phyloP scores from a whole-genome alignment of 1,140 invertebrate genomes.

The Euura saliciscinereae region DNA sequence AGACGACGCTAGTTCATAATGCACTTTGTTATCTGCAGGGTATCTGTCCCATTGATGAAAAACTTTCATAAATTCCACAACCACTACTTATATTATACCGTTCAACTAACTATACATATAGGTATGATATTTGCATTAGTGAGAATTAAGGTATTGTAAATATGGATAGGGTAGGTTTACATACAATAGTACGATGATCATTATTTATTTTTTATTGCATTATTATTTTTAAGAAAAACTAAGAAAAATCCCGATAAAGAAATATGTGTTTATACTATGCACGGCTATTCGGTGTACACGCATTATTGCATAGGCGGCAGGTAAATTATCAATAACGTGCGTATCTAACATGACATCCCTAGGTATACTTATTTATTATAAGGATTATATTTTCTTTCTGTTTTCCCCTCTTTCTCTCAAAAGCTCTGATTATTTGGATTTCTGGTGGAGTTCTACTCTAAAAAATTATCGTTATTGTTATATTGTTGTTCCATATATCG shows the following conservation, averaged over 20 bases:
- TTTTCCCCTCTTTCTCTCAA: too few species aligned
- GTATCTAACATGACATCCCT: neutral
- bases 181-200: constrained; percentile 1
- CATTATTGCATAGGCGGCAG: neutral
- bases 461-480: too few species aligned
- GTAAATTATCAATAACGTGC: too few species aligned
- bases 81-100: neutral
- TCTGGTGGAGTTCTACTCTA: too few species aligned
- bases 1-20: too few species aligned
- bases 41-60: neutral
- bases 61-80: neutral
- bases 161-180: constrained; percentile 34
- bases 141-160: constrained; percentile 34
- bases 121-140: neutral
- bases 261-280: neutral
- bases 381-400: too few species aligned
- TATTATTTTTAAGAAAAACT: constrained; percentile 27
- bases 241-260: neutral
- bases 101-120: neutral
- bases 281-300: neutral
- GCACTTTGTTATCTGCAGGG: neutral
- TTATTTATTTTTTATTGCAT: constrained; percentile 47
- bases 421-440: too few species aligned
- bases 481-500: too few species aligned
- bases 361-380: too few species aligned